phyloP scores from a whole-genome alignment of 2,113 vertebrate genomes.

The Erpornis zantholeuca region DNA sequence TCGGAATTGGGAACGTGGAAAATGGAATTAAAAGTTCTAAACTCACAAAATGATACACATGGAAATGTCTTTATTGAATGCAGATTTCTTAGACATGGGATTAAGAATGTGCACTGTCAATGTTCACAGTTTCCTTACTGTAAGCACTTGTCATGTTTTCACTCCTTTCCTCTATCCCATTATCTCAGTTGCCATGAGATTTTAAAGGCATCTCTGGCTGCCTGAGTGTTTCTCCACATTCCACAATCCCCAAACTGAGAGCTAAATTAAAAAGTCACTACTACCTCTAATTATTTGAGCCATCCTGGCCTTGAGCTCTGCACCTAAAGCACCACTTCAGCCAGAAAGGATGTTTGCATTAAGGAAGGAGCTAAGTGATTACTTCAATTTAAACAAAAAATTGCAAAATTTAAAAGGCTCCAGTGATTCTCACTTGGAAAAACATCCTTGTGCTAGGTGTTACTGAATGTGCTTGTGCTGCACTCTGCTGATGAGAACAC shows the following conservation, averaged over 20 bases:
- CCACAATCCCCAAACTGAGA: neutral
- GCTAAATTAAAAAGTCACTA: neutral
- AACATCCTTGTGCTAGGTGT: neutral
- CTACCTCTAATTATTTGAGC: neutral
- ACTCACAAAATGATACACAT: neutral
- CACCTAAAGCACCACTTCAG: neutral
- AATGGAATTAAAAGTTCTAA: neutral
- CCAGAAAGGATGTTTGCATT: neutral
- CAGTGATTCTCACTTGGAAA: neutral
- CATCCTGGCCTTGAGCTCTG: neutral
- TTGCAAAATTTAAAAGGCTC: neutral
- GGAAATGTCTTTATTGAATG: neutral
- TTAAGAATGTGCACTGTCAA: neutral
- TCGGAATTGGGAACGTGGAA: neutral
- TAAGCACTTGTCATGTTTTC: neutral
- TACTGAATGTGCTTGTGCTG: neutral
- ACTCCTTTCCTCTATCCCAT: neutral
- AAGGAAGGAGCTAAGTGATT: neutral
- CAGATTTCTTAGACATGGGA: neutral
- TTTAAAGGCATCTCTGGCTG: neutral
- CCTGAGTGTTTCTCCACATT: neutral
- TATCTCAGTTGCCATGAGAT: neutral
- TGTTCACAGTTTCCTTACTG: neutral
- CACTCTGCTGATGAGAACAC: conserved; percentile 1
- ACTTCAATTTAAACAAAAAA: neutral